A percentile compares a stretch with the other conserved stretches of the same genome.
phyloP scores from a whole-genome alignment of 2,113 vertebrate species.

The Castor canadensis region DNA sequence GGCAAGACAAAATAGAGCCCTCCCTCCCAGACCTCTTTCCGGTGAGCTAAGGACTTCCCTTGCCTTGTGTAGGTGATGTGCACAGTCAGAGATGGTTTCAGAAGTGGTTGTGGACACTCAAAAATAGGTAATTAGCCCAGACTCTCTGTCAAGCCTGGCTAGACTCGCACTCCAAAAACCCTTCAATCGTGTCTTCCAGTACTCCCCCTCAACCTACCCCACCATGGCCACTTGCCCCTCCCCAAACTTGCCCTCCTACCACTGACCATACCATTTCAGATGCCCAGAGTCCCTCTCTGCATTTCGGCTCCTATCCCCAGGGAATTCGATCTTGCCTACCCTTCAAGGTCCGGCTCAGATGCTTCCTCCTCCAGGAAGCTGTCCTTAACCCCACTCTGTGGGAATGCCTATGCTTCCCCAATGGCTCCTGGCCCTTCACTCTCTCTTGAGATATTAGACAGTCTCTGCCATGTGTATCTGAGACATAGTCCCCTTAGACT shows the following conservation, averaged over 20 bases:
- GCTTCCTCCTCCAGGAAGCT: not conserved
- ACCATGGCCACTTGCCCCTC: not conserved
- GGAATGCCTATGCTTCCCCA: not conserved
- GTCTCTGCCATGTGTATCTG: not conserved
- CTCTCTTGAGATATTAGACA: not conserved
- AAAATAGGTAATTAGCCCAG: not conserved
- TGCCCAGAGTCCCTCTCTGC: not conserved
- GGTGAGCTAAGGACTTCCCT: not conserved
- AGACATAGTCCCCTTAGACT: not conserved
- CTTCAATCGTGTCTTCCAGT: not conserved
- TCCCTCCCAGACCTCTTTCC: not conserved
- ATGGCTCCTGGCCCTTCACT: not conserved
- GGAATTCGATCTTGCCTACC: not conserved
- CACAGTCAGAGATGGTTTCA: not conserved
- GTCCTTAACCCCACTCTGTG: not conserved
- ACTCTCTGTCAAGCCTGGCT: not conserved
- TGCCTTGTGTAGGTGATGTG: not conserved
- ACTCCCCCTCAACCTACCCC: not conserved
- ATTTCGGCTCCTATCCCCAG: not conserved
- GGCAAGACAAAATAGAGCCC: not conserved
- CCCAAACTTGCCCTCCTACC: not conserved
- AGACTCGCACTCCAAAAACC: not conserved
- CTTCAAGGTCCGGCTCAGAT: not conserved
- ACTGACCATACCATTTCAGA: not conserved
- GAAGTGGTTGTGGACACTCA: not conserved